Evolutionary conservation across 2,888 invertebrate genomes (phyloP).

Genomic region (Tipula unca): DNA sequence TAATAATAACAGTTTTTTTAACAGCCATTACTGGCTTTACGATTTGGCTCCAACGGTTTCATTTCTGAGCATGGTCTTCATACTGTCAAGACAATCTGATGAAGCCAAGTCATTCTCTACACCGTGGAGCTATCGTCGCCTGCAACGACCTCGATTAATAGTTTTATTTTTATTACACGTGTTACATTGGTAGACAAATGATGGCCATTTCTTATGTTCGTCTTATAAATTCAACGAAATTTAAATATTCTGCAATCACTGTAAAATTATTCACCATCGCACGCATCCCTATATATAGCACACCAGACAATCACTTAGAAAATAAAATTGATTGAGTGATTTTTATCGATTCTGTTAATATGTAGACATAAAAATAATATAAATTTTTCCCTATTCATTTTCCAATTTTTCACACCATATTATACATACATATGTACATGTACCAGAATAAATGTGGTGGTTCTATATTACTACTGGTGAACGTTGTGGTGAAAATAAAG

Average conservation of each 20-base stretch:
- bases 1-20: too few species aligned
- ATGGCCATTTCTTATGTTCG: not conserved
- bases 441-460: not conserved
- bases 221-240: not conserved
- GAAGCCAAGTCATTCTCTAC: too few species aligned
- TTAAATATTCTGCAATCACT: not conserved
- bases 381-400: not conserved
- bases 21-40: too few species aligned
- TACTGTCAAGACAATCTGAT: too few species aligned
- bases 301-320: not conserved
- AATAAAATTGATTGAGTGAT: conserved; percentile 14
- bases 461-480: not conserved
- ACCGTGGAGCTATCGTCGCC: too few species aligned
- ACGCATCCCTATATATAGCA: not conserved
- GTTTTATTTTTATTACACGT: too few species aligned
- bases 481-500: not conserved
- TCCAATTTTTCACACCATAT: not conserved
- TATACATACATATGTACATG: not conserved
- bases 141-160: too few species aligned
- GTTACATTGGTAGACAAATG: too few species aligned
- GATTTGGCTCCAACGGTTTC: too few species aligned
- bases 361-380: not conserved
- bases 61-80: too few species aligned
- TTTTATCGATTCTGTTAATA: conserved; percentile 3
- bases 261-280: not conserved